These are phyloP conservation scores for Bombyx huttoni DNA, from an alignment of 2,888 invertebrate species.

Conservation along the genomic window DNA sequence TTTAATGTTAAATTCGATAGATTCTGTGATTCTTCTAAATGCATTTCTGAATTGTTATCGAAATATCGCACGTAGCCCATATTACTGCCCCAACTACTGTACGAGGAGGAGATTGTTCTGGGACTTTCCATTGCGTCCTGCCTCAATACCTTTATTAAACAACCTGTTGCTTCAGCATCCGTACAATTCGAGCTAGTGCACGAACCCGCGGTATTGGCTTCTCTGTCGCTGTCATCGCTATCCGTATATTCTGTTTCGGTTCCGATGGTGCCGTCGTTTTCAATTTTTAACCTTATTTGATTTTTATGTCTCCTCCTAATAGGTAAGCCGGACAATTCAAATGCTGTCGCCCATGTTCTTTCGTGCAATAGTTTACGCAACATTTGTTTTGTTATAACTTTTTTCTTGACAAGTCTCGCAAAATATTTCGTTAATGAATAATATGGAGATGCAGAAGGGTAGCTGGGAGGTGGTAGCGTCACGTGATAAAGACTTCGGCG, in stretches of 20 bases:
- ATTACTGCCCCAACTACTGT: slow-evolving; percentile 73
- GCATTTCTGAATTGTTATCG: slow-evolving; percentile 61
- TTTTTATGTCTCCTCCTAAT: slow-evolving; percentile 59
- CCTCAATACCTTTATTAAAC: slow-evolving; percentile 61
- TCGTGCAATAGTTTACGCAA: slow-evolving; percentile 82
- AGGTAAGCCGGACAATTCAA: slow-evolving; percentile 57
- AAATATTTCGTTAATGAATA: slow-evolving; percentile 83
- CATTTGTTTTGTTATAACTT: slow-evolving; percentile 78
- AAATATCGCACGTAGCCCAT: slow-evolving; percentile 79
- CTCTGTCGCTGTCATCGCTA: slow-evolving; percentile 51
- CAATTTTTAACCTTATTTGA: slow-evolving; percentile 51
- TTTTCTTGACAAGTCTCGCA: slow-evolving; percentile 80
- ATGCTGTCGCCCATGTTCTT: slow-evolving; percentile 63
- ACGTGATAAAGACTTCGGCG: slow-evolving; percentile 71
- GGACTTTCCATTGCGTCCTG: slow-evolving; percentile 74
- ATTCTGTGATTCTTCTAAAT: slow-evolving; percentile 31
- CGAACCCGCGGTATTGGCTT: slow-evolving; percentile 53
- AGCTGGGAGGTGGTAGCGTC: slow-evolving; percentile 80
- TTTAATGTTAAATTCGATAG: slow-evolving; percentile 13
- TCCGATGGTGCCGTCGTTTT: slow-evolving; percentile 51
- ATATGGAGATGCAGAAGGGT: slow-evolving; percentile 84
- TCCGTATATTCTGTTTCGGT: slow-evolving; percentile 56
- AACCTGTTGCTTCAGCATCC: slow-evolving; percentile 33
- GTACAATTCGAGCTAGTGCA: slow-evolving; percentile 49
- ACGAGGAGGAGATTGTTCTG: slow-evolving; percentile 54